These are phyloP conservation scores for Botrylloides violaceus DNA, from an alignment of 23 tunicate genomes.

Conservation along the genomic window DNA sequence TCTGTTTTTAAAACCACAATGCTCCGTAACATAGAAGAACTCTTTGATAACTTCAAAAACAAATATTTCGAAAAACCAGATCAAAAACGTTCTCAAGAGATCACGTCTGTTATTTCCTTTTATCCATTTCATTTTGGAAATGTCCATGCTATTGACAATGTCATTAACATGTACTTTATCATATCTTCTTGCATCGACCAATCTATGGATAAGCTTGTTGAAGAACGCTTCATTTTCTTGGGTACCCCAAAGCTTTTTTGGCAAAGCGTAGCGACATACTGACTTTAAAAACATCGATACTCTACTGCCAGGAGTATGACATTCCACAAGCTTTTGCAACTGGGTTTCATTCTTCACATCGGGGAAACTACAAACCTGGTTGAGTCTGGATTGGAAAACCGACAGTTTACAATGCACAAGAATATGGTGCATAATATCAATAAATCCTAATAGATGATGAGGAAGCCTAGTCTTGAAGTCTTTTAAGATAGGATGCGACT, in stretches of 20 bases:
- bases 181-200: background rate
- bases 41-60: background rate
- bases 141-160: background rate
- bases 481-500: background rate
- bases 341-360: background rate
- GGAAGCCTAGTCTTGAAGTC: conserved; percentile 17
- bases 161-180: background rate
- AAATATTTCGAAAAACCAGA: background rate
- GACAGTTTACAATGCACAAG: background rate
- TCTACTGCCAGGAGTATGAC: background rate
- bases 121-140: background rate
- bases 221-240: background rate
- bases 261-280: background rate
- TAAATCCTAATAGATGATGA: conserved; percentile 1
- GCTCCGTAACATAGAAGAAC: conserved; percentile 3
- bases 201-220: background rate
- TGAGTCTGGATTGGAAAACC: background rate
- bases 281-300: background rate
- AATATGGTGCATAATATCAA: conserved; percentile 6
- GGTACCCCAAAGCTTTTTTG: conserved; percentile 9
- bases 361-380: background rate
- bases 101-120: background rate
- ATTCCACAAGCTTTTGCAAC: background rate
- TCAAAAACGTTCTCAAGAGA: background rate
- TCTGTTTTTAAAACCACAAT: background rate